A percentile compares a stretch with the other conserved stretches of the same genome.
These are phyloP conservation scores for Nylanderia fulva DNA, from an alignment of 1,140 invertebrate genomes.

Conservation along the genomic window DNA sequence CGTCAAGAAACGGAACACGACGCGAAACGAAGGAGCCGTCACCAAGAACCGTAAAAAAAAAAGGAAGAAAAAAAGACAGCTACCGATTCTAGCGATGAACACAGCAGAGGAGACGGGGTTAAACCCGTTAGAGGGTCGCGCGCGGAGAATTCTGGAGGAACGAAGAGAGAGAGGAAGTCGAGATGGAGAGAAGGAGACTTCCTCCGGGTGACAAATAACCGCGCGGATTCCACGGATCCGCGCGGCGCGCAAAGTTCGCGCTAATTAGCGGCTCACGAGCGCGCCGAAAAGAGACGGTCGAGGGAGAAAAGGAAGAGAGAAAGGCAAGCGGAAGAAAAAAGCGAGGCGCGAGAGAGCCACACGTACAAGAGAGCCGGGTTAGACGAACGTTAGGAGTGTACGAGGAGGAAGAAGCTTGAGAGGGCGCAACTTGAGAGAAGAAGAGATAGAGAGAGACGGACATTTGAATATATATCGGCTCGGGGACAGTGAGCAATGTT, in stretches of 20 bases:
- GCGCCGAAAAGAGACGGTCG: conserved; percentile 71
- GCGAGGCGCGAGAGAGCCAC: conserved; percentile 38
- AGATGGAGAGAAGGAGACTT: conserved; percentile 46
- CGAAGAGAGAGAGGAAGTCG: too few relatives aligned
- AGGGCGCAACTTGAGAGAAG: conserved; percentile 46
- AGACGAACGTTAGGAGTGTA: neutral
- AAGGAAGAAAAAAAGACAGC: neutral
- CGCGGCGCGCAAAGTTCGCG: conserved; percentile 78
- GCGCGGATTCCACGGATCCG: conserved; percentile 80
- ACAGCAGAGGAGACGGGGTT: conserved; percentile 1
- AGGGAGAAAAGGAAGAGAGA: conserved; percentile 49
- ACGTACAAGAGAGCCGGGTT: conserved; percentile 38
- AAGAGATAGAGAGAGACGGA: conserved; percentile 39
- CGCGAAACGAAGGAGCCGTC: conserved; percentile 22
- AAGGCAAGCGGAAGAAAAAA: neutral
- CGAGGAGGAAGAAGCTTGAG: neutral
- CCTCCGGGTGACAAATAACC: conserved; percentile 83
- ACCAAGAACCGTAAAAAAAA: neutral
- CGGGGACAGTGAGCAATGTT: conserved; percentile 84
- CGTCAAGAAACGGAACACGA: neutral
- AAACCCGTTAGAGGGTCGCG: conserved; percentile 38
- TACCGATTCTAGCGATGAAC: conserved; percentile 32
- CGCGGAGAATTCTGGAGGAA: conserved; percentile 47
- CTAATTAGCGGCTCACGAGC: conserved; percentile 82
- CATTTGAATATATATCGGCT: conserved; percentile 80